Base-by-base conservation (phyloP, 2,113 vertebrate genomes). In the Prunella fulvescens region DNA sequence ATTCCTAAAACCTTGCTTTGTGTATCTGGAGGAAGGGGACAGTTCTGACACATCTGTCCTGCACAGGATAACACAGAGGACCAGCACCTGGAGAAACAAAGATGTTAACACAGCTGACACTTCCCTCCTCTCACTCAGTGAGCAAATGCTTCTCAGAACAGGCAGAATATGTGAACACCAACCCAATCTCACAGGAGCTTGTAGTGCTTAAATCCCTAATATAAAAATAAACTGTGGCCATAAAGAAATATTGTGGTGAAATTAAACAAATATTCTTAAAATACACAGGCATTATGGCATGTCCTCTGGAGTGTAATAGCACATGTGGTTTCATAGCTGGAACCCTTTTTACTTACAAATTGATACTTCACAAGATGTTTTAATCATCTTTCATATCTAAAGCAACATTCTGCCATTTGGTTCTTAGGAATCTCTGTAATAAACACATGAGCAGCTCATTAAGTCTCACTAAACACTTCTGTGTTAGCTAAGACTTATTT, bases 391-490 rank as follows among this genome's bases (percentile, higher is more conserved):
- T 88, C 74, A 62, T 70, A 47, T 73, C 71, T 19, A 88, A 82
- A 87, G 67, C n/a, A 77, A 47, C 80, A 69, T 83, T 54, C 60
- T 82, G 64, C 71, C 74, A 53, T 90, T 80, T 90, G 47, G 17
- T 81, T 91, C 81, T 73, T 58, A 51, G 87, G 83, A 91, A 69
- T 81, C 83, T 89, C 70, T 77, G 58, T 33, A 88, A 88, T 92
- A 95, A 96, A 95, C 88, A 58, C 70, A 47, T 28, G 62, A 90
- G 76, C 79, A 93, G 86, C 80, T 93, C 90, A 86, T 94, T 94
- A 96, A 93, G 62, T 35, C 76, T 97, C 82, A 51, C 77, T 94
- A 92, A 82, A 86, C 64, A 67, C 47, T 91, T 92, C 42, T 60
- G 51, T 81, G 51, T 71, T 66, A 90, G 71, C 37, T 51, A 80